phyloP scores from a whole-genome alignment of 2,797 vertebrate species.

The Loriculus beryllinus region DNA sequence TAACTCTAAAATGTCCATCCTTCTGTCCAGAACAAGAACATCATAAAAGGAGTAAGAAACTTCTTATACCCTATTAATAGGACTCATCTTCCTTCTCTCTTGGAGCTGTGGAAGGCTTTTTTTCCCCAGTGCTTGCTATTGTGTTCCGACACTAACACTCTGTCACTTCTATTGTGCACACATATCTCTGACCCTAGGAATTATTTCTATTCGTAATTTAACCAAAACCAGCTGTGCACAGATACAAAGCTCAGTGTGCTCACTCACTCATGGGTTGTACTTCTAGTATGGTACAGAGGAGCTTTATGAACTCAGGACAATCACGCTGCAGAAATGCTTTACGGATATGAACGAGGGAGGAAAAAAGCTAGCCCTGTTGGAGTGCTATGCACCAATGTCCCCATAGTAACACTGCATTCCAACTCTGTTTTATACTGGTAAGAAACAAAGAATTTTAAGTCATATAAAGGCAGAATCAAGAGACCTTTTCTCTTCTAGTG shows the following conservation, averaged over 20 bases:
- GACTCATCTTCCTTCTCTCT: background rate
- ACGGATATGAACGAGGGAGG: background rate
- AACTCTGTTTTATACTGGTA: background rate
- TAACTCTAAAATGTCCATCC: background rate
- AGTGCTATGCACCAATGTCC: background rate
- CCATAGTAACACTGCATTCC: background rate
- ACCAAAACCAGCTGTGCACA: background rate
- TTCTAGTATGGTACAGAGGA: background rate
- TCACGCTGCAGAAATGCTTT: background rate
- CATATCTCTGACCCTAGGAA: background rate
- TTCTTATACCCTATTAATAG: background rate
- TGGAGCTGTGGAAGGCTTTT: background rate
- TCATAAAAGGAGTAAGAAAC: background rate
- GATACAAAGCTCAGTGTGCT: background rate
- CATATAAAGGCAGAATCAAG: background rate
- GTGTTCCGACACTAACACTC: background rate
- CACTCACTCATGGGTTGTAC: background rate
- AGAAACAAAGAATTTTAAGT: constrained; percentile 23
- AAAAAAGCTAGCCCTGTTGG: background rate
- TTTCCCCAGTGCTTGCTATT: background rate
- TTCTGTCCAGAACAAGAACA: background rate
- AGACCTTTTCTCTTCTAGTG: background rate
- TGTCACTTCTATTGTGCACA: background rate
- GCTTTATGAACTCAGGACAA: background rate
- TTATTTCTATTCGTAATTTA: background rate